Evolutionary conservation across 1,140 invertebrate genomes (phyloP), one percentile per base, ranked within the genome.

Genomic region (Magallana angulata): DNA sequence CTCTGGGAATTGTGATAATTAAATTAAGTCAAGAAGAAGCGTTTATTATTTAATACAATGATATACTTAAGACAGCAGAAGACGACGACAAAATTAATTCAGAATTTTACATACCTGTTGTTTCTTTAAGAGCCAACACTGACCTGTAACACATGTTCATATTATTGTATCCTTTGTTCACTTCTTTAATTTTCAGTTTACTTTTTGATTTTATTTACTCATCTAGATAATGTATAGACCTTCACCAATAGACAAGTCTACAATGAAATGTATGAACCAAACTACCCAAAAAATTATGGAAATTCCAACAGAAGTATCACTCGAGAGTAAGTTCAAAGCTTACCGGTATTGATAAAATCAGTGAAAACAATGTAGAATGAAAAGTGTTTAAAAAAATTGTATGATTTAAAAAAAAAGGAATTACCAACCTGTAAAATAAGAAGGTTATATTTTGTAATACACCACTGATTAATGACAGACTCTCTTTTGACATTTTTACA

Each of bases 41-140:
- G 36, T 5, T 48, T 48, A 48, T 2, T 48, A 48, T 48, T 48
- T 48, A 5, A 48, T 48, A 48, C n/a, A 48, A 60, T 62, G 18
- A n/a, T 11, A 14, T 84, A 48, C 14, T 76, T 16, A 76, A 48
- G 36, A 48, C 36, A 4, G 18, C 18, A 64, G 62, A 16, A 64
- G 14, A 14, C 24, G 30, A 6, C 8, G 95, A 93, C 86, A 95
- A 95, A 90, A 68, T 68, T 16, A 24, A 82, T 12, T 93, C 95
- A 18, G 91, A 36, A 82, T 14, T 83, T 89, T 14, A 64, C 57
- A 57, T 82, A 85, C 24, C 57, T 36, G 36, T 60, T 58, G 14
- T 14, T 48, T 56, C 16, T 36, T 76, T 48, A 48, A 5, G 36
- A 48, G 36, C 36, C 7, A 58, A 24, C 59, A 48, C 36, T 48